Conservation (phyloP, 2,888 invertebrate species). For the Drosophila picticornis region DNA sequence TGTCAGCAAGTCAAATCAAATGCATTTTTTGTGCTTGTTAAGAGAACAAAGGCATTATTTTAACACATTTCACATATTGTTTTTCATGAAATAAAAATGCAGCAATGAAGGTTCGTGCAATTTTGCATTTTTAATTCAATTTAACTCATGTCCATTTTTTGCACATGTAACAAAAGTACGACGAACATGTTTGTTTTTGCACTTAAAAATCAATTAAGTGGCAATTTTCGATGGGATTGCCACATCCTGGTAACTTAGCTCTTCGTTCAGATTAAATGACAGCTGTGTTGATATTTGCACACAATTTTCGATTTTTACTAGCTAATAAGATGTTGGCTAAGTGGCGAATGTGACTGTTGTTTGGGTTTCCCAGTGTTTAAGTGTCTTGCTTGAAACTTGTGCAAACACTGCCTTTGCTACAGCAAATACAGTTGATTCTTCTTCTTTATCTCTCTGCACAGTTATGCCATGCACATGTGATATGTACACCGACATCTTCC, state of each 20-base stretch:
- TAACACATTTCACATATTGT: not conserved
- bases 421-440: not conserved
- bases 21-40: not conserved
- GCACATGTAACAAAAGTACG: not conserved
- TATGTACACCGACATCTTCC: not conserved
- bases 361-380: slow-evolving; percentile 9
- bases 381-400: slow-evolving; percentile 17
- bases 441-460: not conserved
- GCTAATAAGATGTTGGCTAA: slow-evolving; percentile 16
- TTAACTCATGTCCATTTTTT: not conserved
- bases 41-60: slow-evolving; percentile 9
- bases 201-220: slow-evolving; percentile 46
- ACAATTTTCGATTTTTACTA: slow-evolving; percentile 29
- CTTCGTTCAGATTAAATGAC: slow-evolving; percentile 7
- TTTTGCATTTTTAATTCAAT: slow-evolving; percentile 3
- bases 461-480: slow-evolving; percentile 26
- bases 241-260: slow-evolving; percentile 1
- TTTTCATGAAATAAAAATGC: not conserved
- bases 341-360: slow-evolving; percentile 14
- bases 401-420: slow-evolving; percentile 16
- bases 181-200: slow-evolving; percentile 6
- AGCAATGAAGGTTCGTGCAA: not conserved
- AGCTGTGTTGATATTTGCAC: slow-evolving; percentile 36
- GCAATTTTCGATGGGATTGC: not conserved
- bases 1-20: slow-evolving; percentile 24